These are phyloP conservation scores for Mesodorylaimus sp. DNA, from an alignment of 2,888 invertebrate species.

Conservation along the genomic window DNA sequence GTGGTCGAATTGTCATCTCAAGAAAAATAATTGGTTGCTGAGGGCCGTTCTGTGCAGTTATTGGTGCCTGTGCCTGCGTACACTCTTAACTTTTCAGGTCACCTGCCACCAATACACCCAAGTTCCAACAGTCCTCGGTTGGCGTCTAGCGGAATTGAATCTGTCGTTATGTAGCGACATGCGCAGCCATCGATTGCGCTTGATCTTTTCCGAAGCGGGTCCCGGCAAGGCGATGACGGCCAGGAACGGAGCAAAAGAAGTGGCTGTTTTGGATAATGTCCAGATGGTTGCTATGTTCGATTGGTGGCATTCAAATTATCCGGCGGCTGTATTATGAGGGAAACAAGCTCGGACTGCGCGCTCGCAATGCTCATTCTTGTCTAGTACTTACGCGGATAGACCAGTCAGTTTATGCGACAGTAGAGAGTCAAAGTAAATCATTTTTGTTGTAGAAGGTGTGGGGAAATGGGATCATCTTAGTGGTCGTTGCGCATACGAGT, in stretches of 20 bases:
- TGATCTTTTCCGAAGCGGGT: not conserved
- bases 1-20: too few relatives aligned
- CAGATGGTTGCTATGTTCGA: not conserved
- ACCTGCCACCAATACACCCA: not conserved
- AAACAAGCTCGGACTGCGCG: too few relatives aligned
- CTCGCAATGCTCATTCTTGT: too few relatives aligned
- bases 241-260: not conserved
- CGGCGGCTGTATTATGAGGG: not conserved
- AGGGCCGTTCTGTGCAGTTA: too few relatives aligned
- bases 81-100: not conserved
- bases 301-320: constrained; percentile 1
- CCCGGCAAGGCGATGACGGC: not conserved
- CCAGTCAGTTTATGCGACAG: too few relatives aligned
- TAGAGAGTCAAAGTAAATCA: too few relatives aligned
- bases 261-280: not conserved
- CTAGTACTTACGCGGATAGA: too few relatives aligned
- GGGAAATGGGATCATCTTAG: too few relatives aligned
- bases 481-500: too few relatives aligned
- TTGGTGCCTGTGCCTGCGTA: not conserved
- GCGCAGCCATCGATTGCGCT: not conserved
- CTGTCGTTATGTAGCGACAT: not conserved
- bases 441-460: too few relatives aligned
- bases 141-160: not conserved
- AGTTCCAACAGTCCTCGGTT: not conserved
- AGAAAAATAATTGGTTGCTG: too few relatives aligned